These are phyloP conservation scores for Rhinoptilus africanus DNA, from an alignment of 2,113 vertebrate species.

Conservation along the genomic window DNA sequence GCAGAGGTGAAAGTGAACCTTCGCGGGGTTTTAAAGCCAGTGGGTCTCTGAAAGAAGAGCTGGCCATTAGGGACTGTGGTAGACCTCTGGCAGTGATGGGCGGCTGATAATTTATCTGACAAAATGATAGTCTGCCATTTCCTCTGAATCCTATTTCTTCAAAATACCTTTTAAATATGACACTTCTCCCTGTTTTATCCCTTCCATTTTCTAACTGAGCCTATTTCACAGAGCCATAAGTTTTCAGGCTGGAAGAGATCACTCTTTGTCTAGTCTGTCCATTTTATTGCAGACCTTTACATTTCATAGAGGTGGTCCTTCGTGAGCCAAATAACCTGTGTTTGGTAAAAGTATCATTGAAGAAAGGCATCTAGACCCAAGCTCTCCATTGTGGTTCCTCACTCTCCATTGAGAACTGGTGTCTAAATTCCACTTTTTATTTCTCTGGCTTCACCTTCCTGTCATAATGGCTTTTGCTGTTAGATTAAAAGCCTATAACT, in stretches of 20 bases:
- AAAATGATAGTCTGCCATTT: background rate
- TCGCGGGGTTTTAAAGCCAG: background rate
- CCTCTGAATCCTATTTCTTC: background rate
- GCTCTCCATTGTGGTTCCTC: background rate
- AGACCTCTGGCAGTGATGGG: background rate
- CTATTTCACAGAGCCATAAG: background rate
- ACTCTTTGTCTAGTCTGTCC: background rate
- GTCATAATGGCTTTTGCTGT: background rate
- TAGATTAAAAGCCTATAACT: background rate
- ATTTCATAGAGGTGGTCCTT: background rate
- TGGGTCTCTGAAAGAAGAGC: background rate
- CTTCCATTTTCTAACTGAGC: background rate
- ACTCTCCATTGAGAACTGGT: background rate
- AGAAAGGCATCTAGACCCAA: background rate
- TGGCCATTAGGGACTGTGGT: rapidly evolving
- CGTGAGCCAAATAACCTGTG: background rate
- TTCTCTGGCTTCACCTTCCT: background rate
- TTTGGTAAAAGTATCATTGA: background rate
- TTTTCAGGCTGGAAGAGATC: background rate
- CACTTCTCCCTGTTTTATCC: background rate
- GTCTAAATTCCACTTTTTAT: background rate
- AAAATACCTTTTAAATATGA: background rate
- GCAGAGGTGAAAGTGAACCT: background rate
- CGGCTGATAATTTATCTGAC: background rate
- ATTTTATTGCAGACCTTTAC: background rate